Evolutionary conservation across 2,797 vertebrate genomes (phyloP).

Genomic region (Natrix natrix): DNA sequence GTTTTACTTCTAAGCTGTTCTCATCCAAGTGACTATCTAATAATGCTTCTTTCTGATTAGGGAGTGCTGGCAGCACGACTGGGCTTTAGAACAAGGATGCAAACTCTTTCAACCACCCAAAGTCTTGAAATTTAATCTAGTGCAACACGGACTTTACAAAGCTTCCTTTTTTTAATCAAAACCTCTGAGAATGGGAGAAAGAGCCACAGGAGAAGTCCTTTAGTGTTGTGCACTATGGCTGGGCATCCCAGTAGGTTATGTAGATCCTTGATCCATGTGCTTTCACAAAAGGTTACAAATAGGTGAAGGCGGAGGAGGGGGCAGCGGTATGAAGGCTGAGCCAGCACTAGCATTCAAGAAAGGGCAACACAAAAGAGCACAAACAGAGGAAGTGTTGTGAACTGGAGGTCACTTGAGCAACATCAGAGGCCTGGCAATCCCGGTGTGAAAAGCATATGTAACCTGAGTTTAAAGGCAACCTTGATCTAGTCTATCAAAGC

Average conservation of each 20-base stretch:
- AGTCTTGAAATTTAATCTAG: slow-evolving; percentile 38
- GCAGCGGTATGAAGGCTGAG: slow-evolving; percentile 7
- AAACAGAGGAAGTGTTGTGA: not conserved
- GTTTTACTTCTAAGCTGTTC: slow-evolving; percentile 38
- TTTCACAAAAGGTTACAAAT: slow-evolving; percentile 7
- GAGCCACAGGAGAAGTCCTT: not conserved
- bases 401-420: not conserved
- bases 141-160: slow-evolving; percentile 33
- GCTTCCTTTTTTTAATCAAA: slow-evolving; percentile 19
- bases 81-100: slow-evolving; percentile 4
- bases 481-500: not conserved
- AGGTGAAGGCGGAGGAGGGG: accelerated
- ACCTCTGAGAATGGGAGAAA: slow-evolving; percentile 13
- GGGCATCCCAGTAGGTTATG: not conserved
- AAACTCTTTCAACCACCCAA: slow-evolving; percentile 31
- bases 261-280: slow-evolving; percentile 22
- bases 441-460: slow-evolving; percentile 5
- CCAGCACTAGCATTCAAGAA: slow-evolving; percentile 15
- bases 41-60: slow-evolving; percentile 31
- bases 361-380: slow-evolving; percentile 28
- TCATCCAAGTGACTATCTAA: slow-evolving; percentile 35
- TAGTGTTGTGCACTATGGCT: not conserved
- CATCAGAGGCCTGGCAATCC: not conserved
- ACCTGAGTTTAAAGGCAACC: not conserved
- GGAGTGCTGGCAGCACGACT: slow-evolving; percentile 16